Evolutionary conservation across 1,140 invertebrate genomes (phyloP), one percentile per base, ranked within the genome.

Genomic region (Drosophila nigromelanica): DNA sequence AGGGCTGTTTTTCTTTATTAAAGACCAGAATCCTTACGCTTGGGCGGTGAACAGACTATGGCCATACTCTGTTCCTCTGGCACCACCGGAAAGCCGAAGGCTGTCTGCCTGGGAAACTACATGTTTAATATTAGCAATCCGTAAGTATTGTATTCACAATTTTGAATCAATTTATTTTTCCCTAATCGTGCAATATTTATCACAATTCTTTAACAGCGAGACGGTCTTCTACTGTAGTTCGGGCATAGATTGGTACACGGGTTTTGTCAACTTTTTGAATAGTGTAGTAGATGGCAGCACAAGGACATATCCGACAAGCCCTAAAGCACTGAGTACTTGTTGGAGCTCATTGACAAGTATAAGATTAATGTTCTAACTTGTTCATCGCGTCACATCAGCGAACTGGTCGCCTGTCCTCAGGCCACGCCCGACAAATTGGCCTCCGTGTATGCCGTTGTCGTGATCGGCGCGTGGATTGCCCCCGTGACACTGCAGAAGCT

Each of bases 41-140:
- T 64, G 2, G 89, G 83, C 6, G 66, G 51, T 2, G 76, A 80
- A 12, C 80, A 90, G 61, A 86, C 82, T 6, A 63, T 85, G 21
- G 73, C 85, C 4, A 91, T 94, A 45, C 66, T 93, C 0, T 92
- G 82, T 35, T 94, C 95, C 0, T 96, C 95, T 54, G 96, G 96
- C 7, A 96, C 96, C 8, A 96, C 95, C 24, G 95, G 96, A 62
- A 85, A 94, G 40, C 95, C 96, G 2, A 97, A 97, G 92, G 96
- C 95, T 40, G 96, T 96, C 1, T 93, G 94, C 89, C 80, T 96
- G 2, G 95, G 95, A 2, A 95, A 96, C 70, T 39, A 69, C 21
- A 58, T 64, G 30, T 30, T 89, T 0, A 30, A 11, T 18, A 39
- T 48, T 6, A 67, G 76, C 21, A 58, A 59, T 12, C 10, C 48